These are phyloP conservation scores for Acanthis flammea DNA, from an alignment of 2,797 vertebrate genomes.

Conservation along the genomic window DNA sequence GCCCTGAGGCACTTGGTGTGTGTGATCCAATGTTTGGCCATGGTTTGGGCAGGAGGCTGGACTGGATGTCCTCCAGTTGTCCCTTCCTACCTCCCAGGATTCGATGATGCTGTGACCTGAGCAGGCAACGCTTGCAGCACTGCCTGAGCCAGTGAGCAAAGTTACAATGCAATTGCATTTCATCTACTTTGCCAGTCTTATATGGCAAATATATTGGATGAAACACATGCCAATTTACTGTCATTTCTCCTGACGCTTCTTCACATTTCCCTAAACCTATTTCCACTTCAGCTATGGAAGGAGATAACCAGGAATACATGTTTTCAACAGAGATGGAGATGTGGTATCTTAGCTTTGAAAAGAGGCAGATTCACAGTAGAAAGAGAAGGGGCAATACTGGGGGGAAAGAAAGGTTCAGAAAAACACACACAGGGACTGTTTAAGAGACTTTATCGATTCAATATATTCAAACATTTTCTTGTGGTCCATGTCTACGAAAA, in stretches of 20 bases:
- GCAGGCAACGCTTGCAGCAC: neutral
- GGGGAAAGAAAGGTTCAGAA: neutral
- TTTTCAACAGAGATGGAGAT: neutral
- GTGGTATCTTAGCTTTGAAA: neutral
- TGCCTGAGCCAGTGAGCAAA: neutral
- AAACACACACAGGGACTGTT: neutral
- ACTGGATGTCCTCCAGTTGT: neutral
- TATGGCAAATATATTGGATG: neutral
- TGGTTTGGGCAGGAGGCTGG: neutral
- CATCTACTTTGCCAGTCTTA: neutral
- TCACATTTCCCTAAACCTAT: neutral
- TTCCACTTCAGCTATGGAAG: neutral
- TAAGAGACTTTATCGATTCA: neutral
- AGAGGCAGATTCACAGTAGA: neutral
- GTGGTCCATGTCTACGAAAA: neutral
- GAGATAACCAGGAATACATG: neutral
- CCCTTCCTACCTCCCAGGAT: neutral
- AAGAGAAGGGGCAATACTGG: neutral
- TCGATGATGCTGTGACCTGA: neutral
- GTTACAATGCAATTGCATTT: neutral
- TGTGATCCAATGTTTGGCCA: neutral
- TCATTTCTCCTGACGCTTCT: neutral
- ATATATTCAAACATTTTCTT: neutral
- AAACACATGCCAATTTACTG: rapidly evolving
- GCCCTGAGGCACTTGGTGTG: neutral